Evolutionary conservation across 1,140 invertebrate species (phyloP), one percentile per base, ranked within the genome.

Genomic region (Onthophagus taurus): DNA sequence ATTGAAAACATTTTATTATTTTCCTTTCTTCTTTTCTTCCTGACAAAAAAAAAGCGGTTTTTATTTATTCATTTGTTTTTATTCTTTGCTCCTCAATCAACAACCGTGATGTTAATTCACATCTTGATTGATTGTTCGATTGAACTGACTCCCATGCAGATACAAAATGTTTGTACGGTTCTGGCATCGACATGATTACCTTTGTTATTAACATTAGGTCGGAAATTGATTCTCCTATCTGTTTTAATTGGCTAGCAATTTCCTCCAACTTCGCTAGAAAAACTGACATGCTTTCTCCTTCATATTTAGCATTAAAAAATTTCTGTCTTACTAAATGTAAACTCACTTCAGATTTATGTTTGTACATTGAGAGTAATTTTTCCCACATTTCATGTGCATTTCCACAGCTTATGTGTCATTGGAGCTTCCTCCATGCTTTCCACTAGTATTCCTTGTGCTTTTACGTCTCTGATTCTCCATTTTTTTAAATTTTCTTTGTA

Each of bases 61-160:
- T n/a, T n/a, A n/a, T 18, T 16, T 34, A 45, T n/a, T 23, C 39
- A 21, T 52, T 52, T 31, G 44, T 44, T 38, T 55, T 54, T 6
- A 55, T 24, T 47, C 50, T 45, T 24, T 62, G 52, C 48, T 64
- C 59, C 45, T 64, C 58, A 11, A 55, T 42, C 16, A 63, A 17
- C 18, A 65, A 41, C 9, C 64, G 45, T 0, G 61, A 50, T 1
- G 45, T 51, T 24, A 64, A 31, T 30, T 60, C 54, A 2, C 56
- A 54, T 17, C 53, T 44, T 0, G 55, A 62, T 48, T 61, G 57
- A 11, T 55, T 57, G 1, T 52, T 44, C 14, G 48, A 45, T 2
- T 49, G 47, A 0, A 48, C 48, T 0, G 54, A 58, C 12, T 63
- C 58, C 59, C 59, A 60, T 0, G 49, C 53, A 31, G 51, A 50